Evolutionary conservation across 2,797 vertebrate species (phyloP), one percentile per base, ranked within the genome.

Genomic region (Amphiprion clarkii): DNA sequence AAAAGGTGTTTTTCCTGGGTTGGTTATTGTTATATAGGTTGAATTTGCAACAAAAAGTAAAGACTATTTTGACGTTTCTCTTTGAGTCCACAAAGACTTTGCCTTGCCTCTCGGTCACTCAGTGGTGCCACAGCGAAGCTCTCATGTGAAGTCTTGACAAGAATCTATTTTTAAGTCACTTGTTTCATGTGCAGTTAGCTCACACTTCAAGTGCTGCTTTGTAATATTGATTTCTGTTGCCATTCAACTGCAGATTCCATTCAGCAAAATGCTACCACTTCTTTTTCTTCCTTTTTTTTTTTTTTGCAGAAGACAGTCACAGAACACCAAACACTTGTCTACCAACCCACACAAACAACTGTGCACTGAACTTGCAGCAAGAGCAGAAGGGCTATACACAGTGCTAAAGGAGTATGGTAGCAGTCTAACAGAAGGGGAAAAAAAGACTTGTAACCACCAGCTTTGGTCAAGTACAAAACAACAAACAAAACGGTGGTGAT

Each of bases 301-400:
- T 60, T 55, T 19, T 13, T 27, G 3, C 53, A 49, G 10, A 62
- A 62, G 67, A 65, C 39, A 74, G 51, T 74, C 61, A 70, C 21
- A 72, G 17, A 82, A 67, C 52, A 52, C 51, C 67, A 59, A 73
- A 80, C 66, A 67, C 64, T 68, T 83, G 78, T 82, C 71, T 70
- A 69, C 67, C 64, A 75, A 71, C 69, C 70, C 77, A 84, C 71
- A 84, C 64, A 79, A 77, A 82, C 67, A 83, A 83, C 84, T 84
- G 84, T 90, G 88, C 87, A 86, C 85, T 86, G 72, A 91, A 87
- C 81, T 67, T 88, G 63, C 69, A 87, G 71, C 68, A 86, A 74
- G 81, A 83, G 72, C 66, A 84, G 92, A 93, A 94, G 92, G 93
- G 93, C 92, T 93, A 92, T 78, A 83, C 19, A 87, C 75, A 80